Conservation (phyloP, 2,113 vertebrate species). For the Hippoglossus stenolepis region DNA sequence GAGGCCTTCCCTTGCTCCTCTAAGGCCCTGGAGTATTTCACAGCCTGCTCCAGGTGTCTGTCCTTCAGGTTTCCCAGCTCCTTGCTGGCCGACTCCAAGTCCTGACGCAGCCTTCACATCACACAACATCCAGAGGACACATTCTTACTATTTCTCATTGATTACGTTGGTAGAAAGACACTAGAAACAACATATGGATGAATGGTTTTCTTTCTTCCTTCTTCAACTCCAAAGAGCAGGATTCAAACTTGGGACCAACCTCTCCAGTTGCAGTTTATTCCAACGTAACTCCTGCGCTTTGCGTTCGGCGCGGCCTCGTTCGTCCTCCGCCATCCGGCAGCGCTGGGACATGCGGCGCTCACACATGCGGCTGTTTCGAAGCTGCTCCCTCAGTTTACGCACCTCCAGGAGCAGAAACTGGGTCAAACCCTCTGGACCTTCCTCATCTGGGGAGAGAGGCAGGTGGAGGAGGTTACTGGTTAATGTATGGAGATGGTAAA, state of each 20-base stretch:
- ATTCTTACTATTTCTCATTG: background rate
- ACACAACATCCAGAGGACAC: slow-evolving; percentile 18
- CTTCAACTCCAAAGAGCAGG: too few relatives aligned
- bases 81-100: slow-evolving; percentile 87
- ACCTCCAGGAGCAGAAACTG: slow-evolving; percentile 96
- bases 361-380: slow-evolving; percentile 85
- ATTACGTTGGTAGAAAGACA: background rate
- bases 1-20: slow-evolving; percentile 90
- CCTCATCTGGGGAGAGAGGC: slow-evolving; percentile 83
- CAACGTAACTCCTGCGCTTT: slow-evolving; percentile 87
- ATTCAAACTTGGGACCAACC: slow-evolving; percentile 57
- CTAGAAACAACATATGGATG: background rate
- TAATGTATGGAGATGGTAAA: background rate
- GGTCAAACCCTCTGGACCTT: slow-evolving; percentile 93
- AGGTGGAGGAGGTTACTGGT: background rate
- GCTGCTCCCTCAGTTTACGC: slow-evolving; percentile 88
- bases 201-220: background rate
- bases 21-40: slow-evolving; percentile 90
- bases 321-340: slow-evolving; percentile 88
- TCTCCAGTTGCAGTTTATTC: slow-evolving; percentile 86
- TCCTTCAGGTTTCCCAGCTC: slow-evolving; percentile 93
- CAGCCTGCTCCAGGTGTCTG: slow-evolving; percentile 90
- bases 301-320: slow-evolving; percentile 84
- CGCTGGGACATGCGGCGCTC: slow-evolving; percentile 90
- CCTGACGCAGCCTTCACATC: slow-evolving; percentile 85